Evolutionary conservation across 2,888 invertebrate species (phyloP).

Genomic region (Drosophila nr. fundita): DNA sequence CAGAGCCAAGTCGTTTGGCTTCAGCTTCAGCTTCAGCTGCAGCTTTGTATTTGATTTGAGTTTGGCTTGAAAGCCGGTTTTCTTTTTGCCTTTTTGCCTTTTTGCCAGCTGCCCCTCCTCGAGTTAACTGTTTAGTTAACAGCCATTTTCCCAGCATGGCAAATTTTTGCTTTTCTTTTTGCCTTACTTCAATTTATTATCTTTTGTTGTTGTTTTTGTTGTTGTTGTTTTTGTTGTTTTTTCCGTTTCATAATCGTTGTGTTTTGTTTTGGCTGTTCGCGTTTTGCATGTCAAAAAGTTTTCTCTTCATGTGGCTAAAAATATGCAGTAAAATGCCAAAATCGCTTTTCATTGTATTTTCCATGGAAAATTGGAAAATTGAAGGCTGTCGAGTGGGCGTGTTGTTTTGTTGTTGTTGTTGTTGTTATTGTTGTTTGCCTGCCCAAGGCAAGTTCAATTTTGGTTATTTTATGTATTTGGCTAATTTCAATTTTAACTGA

Average conservation of each 20-base stretch:
- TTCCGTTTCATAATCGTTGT: slow-evolving; percentile 67
- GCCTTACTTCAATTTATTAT: slow-evolving; percentile 23
- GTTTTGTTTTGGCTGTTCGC: slow-evolving; percentile 38
- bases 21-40: slow-evolving; percentile 10
- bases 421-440: slow-evolving; percentile 1
- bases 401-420: not conserved
- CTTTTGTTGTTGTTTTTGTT: slow-evolving; percentile 7
- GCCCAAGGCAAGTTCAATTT: slow-evolving; percentile 32
- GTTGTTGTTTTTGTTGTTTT: slow-evolving; percentile 14
- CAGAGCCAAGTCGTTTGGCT: slow-evolving; percentile 56
- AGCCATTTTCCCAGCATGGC: slow-evolving; percentile 56
- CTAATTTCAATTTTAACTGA: slow-evolving; percentile 15
- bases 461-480: slow-evolving; percentile 4
- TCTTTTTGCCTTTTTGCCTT: slow-evolving; percentile 47
- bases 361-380: slow-evolving; percentile 52
- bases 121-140: slow-evolving; percentile 53
- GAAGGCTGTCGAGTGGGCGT: slow-evolving; percentile 45
- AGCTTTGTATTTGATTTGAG: slow-evolving; percentile 16
- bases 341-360: slow-evolving; percentile 36
- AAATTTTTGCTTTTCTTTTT: slow-evolving; percentile 45
- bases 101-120: slow-evolving; percentile 3
- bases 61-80: slow-evolving; percentile 65
- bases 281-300: slow-evolving; percentile 72
- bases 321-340: slow-evolving; percentile 51
- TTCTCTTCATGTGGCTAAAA: slow-evolving; percentile 64